Evolutionary conservation across 2,113 vertebrate species (phyloP), one percentile per base, ranked within the genome.

Genomic region (Noctilio leporinus): DNA sequence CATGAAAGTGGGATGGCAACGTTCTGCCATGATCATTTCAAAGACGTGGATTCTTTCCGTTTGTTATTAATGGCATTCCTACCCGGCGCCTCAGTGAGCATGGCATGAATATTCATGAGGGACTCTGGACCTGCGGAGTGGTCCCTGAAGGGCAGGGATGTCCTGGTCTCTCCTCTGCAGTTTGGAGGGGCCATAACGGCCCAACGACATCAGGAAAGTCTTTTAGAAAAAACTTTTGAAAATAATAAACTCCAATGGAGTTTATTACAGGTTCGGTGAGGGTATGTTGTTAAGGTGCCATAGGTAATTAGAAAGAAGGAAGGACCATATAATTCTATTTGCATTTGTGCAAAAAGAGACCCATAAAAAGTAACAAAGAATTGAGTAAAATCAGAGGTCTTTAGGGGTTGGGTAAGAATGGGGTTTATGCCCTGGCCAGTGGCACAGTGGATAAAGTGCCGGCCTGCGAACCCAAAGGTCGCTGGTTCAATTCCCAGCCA

Each of bases 71-170:
- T 28, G 16, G 5, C 17, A 10, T 40, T 76, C 75, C 85, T 93
- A 3, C 1, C 0, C 6, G 69, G 8, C 0, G 0, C 47, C 30
- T 85, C 30, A 2, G 76, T 5, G 26, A 53, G n/a, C 22, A 1
- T 17, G 5, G 4, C 4, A 1, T 33, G 5, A 10, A 12, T 16
- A 35, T 53, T 35, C 57, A 19, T 1, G 24, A 87, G 75, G 16
- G 14, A 6, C 67, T 10, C 76, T 19, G 83, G 51, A 17, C 43
- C 28, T 2, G 2, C 17, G 0, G 14, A 35, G 28, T 12, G 4
- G n/a, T 15, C n/a, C 49, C 33, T 5, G 2, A 5, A 17, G 11
- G 70, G 51, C 14, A 16, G 38, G 7, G 38, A 2, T 51, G 40
- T 20, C 59, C 38, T 33, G 5, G 10, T 16, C 8, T 59, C 24